Conservation (phyloP, 2,888 invertebrate genomes). For the Pegoplata infirma region DNA sequence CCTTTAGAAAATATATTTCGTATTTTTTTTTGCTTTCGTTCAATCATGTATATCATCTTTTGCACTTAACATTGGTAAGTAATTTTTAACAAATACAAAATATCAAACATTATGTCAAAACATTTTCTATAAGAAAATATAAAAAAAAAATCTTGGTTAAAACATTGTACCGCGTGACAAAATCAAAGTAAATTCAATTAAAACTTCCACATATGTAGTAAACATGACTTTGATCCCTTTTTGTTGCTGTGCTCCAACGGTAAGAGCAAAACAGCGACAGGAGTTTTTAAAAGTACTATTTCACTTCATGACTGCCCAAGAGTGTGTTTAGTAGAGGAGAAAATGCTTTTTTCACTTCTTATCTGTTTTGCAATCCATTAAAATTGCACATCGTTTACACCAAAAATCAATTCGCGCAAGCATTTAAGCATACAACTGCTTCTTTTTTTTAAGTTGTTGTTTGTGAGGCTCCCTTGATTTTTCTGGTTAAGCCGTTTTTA, state of each 20-base stretch:
- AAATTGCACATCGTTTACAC: constrained; percentile 78
- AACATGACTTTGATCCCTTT: constrained; percentile 60
- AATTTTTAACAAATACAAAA: background rate
- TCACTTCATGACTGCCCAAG: constrained; percentile 18
- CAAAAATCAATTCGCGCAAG: constrained; percentile 78
- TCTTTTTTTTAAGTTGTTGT: constrained; percentile 60
- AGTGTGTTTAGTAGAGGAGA: constrained; percentile 26
- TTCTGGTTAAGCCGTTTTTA: background rate
- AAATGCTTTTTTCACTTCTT: constrained; percentile 67
- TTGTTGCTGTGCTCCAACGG: background rate
- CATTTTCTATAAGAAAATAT: constrained; percentile 12
- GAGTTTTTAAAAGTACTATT: constrained; percentile 28
- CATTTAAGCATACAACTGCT: constrained; percentile 75
- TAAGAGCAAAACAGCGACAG: constrained; percentile 17
- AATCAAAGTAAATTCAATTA: constrained; percentile 63
- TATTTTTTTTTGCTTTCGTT: too few relatives aligned
- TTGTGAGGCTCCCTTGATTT: constrained; percentile 24
- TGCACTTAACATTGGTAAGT: background rate
- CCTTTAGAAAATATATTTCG: too few relatives aligned
- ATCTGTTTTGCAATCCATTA: constrained; percentile 78
- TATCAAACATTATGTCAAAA: constrained; percentile 45
- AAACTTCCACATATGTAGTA: constrained; percentile 61
- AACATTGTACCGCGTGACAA: constrained; percentile 57
- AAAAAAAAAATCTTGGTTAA: constrained; percentile 16
- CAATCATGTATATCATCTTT: background rate